Evolutionary conservation across 2,797 vertebrate species (phyloP), one percentile per base, ranked within the genome.

Genomic region (Melanotaenia maccullochi): DNA sequence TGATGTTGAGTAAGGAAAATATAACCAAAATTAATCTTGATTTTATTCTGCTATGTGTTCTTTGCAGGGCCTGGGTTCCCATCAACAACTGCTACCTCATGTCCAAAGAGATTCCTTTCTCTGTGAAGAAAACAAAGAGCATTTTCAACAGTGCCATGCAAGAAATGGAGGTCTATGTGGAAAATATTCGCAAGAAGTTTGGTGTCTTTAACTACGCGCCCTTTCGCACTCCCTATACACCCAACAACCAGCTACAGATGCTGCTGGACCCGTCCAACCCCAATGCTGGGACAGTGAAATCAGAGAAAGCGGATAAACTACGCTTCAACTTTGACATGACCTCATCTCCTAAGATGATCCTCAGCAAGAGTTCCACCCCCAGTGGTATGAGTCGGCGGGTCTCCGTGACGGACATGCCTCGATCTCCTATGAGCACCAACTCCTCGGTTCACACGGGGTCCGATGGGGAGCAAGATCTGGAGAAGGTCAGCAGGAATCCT

Each of bases 1-100:
- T 62, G 9, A 20, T 24, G 11, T 25, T 42, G 24, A 14, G 13
- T 54, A 5, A 54, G 24, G 12, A 28, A 54, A 54, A n/a, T 38
- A 9, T 25, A n/a, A 7, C 3, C 3, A 32, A 49, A 13, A 60
- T 64, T 32, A 35, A 1, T 7, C 5, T 33, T 25, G 20, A 30
- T 12, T 4, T 76, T 6, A 12, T 64, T 61, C 9, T 73, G 3
- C 3, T 57, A 62, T 59, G 12, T 57, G 24, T 68, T 93, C 71
- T 85, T 73, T 59, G 0, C 87, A 99, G 98, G 91, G 98, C 98
- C 85, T 99, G 98, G 98, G 98, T 99, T 86, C 98, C 98, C 68
- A 96, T 99, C 89, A 99, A 99, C 94, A 99, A 99, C 94, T 99
- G 98, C 95, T 99, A 99, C 96, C 97, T 99, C 94, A 99, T 99